Evolutionary conservation across 1,140 invertebrate species (phyloP), one percentile per base, ranked within the genome.

Genomic region (Oreohelix idahoensis): DNA sequence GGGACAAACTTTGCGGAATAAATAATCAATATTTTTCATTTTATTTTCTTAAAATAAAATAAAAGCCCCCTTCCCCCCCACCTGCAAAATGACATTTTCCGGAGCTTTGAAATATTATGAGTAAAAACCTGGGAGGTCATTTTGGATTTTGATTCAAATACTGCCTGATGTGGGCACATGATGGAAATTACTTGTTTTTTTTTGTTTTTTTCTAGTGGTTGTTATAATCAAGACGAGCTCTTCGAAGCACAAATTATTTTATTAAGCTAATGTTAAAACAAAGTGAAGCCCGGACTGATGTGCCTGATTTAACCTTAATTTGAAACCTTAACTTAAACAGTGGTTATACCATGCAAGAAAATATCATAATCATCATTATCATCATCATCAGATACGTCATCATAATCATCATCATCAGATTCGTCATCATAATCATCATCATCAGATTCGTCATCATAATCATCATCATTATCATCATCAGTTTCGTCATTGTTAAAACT

Each of bases 11-110:
- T 58, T 58, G 53, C 20, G 53, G 53, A 58, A 58, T 58, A 58
- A 58, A 58, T 58, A 58, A 58, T 58, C 53, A 58, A 58, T 58
- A 58, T 58, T 58, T 58, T 58, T 58, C 53, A 58, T 58, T 58
- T 58, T 58, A 58, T 58, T 58, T 58, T 58, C 23, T 23, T 58
- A 15, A n/a, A 58, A 58, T 15, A 15, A 58, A 58, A 58, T 58
- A 58, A 58, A 58, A 20, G 4, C 15, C 15, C 15, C 15, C 8
- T 11, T 49, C 45, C 17, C 45, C 45, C 45, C 45, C 45, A 58
- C 5, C 53, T 58, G 53, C n/a, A 4, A 58, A 58, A 58, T 58
- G 53, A 58, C 53, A 58, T 58, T 58, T 23, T n/a, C 17, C 10
- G 53, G 20, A 20, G 1, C 20, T 58, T 5, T 58, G 53, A n/a